Percentiles rank a stretch among this genome's conserved stretches.
phyloP scores from a whole-genome alignment of 2,888 invertebrate genomes.

The Notodonta dromedarius region DNA sequence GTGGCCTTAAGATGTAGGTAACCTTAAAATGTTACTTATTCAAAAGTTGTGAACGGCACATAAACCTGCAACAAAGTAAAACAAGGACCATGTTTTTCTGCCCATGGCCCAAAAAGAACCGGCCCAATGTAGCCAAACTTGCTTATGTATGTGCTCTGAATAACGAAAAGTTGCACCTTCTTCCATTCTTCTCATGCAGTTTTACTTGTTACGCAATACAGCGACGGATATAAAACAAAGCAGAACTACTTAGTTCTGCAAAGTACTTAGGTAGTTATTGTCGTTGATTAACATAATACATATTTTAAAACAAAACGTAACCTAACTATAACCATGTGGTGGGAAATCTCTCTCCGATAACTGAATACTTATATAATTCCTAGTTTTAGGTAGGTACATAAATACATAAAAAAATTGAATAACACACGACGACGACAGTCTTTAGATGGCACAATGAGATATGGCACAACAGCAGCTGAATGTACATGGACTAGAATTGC shows the following conservation, averaged over 20 bases:
- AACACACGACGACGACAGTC: no score
- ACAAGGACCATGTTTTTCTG: slow-evolving; percentile 60
- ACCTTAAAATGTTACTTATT: slow-evolving; percentile 10
- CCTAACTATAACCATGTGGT: no score
- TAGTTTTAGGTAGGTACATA: no score
- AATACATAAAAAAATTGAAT: no score
- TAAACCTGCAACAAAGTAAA: slow-evolving; percentile 40
- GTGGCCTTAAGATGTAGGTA: neutral
- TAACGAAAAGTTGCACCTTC: slow-evolving; percentile 37
- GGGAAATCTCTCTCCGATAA: no score
- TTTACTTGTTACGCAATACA: slow-evolving; percentile 37
- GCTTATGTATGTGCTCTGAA: slow-evolving; percentile 55
- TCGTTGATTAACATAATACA: neutral
- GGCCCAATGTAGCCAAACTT: slow-evolving; percentile 52
- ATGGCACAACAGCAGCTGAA: no score
- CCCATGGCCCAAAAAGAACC: slow-evolving; percentile 72
- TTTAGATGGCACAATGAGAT: no score
- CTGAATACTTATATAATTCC: no score
- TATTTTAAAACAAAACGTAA: no score
- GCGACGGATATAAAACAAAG: slow-evolving; percentile 13
- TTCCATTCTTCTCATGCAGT: slow-evolving; percentile 13
- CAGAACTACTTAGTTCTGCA: neutral
- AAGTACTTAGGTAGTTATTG: neutral
- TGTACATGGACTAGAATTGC: no score
- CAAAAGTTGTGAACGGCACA: slow-evolving; percentile 12